phyloP scores from a whole-genome alignment of 1,140 invertebrate genomes.

The Atopsyche davidsoni region DNA sequence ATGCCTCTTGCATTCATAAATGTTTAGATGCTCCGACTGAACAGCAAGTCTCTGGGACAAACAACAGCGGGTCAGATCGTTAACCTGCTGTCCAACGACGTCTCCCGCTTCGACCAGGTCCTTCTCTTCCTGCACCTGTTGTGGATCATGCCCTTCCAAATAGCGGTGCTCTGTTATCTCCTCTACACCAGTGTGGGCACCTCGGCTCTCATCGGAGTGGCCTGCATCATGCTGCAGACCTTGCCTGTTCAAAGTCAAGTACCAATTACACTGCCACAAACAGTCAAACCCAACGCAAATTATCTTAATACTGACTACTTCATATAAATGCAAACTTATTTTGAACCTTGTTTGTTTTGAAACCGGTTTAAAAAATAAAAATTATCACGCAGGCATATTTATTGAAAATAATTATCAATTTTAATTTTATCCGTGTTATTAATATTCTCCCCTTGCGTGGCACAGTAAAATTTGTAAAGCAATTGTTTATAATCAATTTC shows the following conservation, averaged over 20 bases:
- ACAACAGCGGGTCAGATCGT: slow-evolving; percentile 66
- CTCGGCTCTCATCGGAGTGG: slow-evolving; percentile 45
- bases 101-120: slow-evolving; percentile 51
- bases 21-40: slow-evolving; percentile 53
- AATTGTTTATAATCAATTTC: too few species aligned
- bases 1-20: not conserved
- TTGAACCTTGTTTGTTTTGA: not conserved
- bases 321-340: too few species aligned
- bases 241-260: slow-evolving; percentile 30
- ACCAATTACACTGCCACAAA: too few species aligned
- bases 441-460: not conserved
- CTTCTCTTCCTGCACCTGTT: slow-evolving; percentile 46
- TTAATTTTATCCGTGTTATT: not conserved
- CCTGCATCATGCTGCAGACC: slow-evolving; percentile 11
- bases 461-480: not conserved
- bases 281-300: too few species aligned
- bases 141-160: slow-evolving; percentile 56
- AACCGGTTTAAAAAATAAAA: too few species aligned
- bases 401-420: not conserved
- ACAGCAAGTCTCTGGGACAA: slow-evolving; percentile 59
- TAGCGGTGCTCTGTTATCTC: slow-evolving; percentile 45
- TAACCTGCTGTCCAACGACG: slow-evolving; percentile 72
- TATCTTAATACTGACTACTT: slow-evolving; percentile 2
- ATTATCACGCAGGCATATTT: not conserved
- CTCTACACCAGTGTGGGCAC: slow-evolving; percentile 47